Percentiles rank a stretch among this genome's conserved stretches.
Conservation (phyloP, 1,140 invertebrate species). For the Heliothis virescens region DNA sequence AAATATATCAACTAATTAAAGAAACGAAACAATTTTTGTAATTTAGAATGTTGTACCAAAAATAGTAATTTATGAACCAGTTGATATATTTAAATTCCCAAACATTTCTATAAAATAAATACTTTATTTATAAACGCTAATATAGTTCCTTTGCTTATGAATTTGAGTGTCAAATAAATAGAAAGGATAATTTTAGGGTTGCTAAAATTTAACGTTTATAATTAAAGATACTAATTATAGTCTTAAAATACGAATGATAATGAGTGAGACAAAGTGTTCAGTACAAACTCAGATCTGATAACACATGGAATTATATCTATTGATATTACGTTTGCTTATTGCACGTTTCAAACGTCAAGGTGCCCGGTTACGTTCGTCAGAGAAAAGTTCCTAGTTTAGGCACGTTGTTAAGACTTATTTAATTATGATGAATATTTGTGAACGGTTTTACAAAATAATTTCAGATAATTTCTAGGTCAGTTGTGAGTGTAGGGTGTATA, state of each 20-base stretch:
- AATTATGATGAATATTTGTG: slow-evolving; percentile 27
- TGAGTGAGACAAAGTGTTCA: slow-evolving; percentile 44
- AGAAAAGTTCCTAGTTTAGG: slow-evolving; percentile 3
- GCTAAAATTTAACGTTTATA: slow-evolving; percentile 38
- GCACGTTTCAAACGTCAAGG: slow-evolving; percentile 61
- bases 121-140: slow-evolving; percentile 39
- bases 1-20: slow-evolving; percentile 48
- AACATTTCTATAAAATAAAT: background rate
- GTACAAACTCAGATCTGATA: slow-evolving; percentile 48
- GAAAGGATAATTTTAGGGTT: slow-evolving; percentile 39
- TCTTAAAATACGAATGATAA: slow-evolving; percentile 32
- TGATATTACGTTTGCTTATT: slow-evolving; percentile 62
- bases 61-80: slow-evolving; percentile 36
- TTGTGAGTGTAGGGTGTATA: slow-evolving; percentile 41
- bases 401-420: slow-evolving; percentile 3
- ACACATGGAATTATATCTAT: slow-evolving; percentile 35
- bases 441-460: slow-evolving; percentile 15
- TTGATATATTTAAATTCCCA: slow-evolving; percentile 44
- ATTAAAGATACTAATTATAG: background rate
- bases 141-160: slow-evolving; percentile 39
- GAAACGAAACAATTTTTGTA: slow-evolving; percentile 46
- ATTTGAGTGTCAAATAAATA: slow-evolving; percentile 52
- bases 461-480: slow-evolving; percentile 31
- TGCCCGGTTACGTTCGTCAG: slow-evolving; percentile 46
- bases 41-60: slow-evolving; percentile 28